A percentile compares a stretch with the other conserved stretches of the same genome.
These are phyloP conservation scores for Chionodraco myersi DNA, from an alignment of 2,113 vertebrate species.

Conservation along the genomic window DNA sequence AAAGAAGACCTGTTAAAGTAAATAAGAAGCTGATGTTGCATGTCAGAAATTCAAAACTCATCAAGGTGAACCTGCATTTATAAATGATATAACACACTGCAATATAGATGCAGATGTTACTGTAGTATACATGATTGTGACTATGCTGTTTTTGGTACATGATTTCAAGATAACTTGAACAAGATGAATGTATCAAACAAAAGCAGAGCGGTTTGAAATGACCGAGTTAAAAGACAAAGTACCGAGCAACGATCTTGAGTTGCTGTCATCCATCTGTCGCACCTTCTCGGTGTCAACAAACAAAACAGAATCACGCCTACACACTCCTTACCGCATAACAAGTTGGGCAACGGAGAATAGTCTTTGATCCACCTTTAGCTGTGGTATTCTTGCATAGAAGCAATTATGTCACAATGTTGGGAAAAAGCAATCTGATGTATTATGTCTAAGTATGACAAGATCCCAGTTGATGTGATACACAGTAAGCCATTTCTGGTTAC, in stretches of 20 bases:
- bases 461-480: neutral
- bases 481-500: neutral
- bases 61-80: neutral
- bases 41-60: slow-evolving; percentile 8
- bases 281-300: slow-evolving; percentile 10
- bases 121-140: neutral
- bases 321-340: slow-evolving; percentile 39
- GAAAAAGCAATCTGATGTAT: neutral
- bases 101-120: neutral
- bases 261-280: slow-evolving; percentile 19
- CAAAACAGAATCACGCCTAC: slow-evolving; percentile 33
- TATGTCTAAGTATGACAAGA: neutral
- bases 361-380: slow-evolving; percentile 11
- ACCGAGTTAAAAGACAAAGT: neutral
- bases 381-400: slow-evolving; percentile 14
- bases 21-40: neutral
- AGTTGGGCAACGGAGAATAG: slow-evolving; percentile 38
- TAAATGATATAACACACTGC: slow-evolving; percentile 1
- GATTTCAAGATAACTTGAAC: neutral
- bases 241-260: neutral
- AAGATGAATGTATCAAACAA: neutral
- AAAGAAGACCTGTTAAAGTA: too few relatives aligned
- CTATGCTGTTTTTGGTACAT: neutral
- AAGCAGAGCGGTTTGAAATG: neutral
- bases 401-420: neutral